These are phyloP conservation scores for Passer domesticus DNA, from an alignment of 2,113 vertebrate species.

Conservation along the genomic window DNA sequence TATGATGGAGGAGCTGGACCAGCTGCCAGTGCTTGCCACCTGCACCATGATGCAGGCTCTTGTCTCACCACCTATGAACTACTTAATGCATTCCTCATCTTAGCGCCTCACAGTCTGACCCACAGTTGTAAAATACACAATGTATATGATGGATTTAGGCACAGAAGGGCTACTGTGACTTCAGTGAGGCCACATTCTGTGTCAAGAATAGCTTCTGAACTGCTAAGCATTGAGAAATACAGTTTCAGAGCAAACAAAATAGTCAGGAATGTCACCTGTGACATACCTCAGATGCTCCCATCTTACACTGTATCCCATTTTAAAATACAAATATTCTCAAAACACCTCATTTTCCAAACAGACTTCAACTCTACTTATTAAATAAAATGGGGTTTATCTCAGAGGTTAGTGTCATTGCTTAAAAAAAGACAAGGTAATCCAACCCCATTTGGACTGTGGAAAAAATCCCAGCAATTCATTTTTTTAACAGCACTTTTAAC, in stretches of 20 bases:
- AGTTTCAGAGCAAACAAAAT: not conserved
- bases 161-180: not conserved
- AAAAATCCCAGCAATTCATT: not conserved
- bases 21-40: not conserved
- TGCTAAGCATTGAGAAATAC: not conserved
- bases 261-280: not conserved
- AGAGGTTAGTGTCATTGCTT: not conserved
- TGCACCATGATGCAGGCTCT: not conserved
- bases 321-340: not conserved
- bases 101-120: not conserved
- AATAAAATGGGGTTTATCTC: not conserved
- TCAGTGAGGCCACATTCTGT: not conserved
- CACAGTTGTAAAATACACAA: not conserved
- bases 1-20: not conserved
- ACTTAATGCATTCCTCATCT: not conserved
- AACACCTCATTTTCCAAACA: not conserved
- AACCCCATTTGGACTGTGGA: not conserved
- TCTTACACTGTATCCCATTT: not conserved
- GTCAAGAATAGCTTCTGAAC: not conserved
- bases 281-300: not conserved
- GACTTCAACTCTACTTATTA: not conserved
- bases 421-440: not conserved
- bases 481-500: not conserved
- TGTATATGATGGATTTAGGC: not conserved
- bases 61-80: not conserved